Conservation (phyloP, 2,113 vertebrate genomes). For the Uria lomvia region DNA sequence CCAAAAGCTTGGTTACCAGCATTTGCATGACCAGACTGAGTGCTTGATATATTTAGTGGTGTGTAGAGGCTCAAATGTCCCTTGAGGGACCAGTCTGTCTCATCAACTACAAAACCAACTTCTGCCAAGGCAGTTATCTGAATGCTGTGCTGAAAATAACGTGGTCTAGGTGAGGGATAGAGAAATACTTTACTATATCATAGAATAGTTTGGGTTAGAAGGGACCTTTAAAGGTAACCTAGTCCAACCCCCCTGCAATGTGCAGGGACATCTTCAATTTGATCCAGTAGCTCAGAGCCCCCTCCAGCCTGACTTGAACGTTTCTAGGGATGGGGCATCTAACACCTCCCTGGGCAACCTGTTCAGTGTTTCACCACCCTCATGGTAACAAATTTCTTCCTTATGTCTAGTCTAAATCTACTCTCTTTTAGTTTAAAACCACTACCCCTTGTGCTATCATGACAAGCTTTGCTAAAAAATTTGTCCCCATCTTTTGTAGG, state of each 20-base stretch:
- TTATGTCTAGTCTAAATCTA: not conserved
- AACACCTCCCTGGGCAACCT: not conserved
- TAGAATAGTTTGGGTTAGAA: not conserved
- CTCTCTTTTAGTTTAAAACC: not conserved
- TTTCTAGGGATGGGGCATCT: not conserved
- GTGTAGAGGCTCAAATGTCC: not conserved
- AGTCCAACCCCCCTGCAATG: not conserved
- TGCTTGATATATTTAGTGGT: not conserved
- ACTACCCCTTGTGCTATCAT: not conserved
- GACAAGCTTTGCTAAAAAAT: not conserved
- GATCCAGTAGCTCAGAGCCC: not conserved
- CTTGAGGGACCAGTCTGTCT: not conserved
- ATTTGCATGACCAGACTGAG: not conserved
- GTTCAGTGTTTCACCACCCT: not conserved
- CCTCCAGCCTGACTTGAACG: not conserved
- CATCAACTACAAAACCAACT: not conserved
- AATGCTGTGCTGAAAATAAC: not conserved
- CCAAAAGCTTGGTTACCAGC: not conserved
- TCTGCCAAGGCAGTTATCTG: not conserved
- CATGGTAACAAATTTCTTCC: not conserved
- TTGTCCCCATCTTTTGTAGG: not conserved
- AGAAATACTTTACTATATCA: not conserved
- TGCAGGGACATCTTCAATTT: not conserved
- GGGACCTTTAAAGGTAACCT: not conserved
- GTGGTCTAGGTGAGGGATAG: not conserved